Conservation (phyloP, 2,113 vertebrate species). For the Accipiter virgatus region DNA sequence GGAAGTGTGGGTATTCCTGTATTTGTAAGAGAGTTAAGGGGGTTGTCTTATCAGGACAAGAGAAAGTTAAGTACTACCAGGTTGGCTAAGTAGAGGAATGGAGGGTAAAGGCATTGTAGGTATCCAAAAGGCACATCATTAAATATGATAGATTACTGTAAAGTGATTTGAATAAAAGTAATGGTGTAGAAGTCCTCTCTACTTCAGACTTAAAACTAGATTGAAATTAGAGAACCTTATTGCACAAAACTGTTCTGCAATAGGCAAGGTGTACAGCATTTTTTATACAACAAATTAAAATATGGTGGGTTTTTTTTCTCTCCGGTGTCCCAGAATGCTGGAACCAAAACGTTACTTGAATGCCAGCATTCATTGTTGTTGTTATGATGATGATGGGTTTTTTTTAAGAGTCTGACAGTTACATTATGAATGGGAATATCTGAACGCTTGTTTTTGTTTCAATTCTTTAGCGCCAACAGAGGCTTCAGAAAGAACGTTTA, state of each 20-base stretch:
- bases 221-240: neutral
- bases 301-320: neutral
- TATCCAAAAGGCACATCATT: neutral
- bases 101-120: neutral
- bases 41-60: neutral
- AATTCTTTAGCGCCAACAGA: slow-evolving; percentile 87
- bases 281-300: neutral
- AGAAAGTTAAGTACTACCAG: neutral
- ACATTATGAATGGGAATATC: neutral
- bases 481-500: slow-evolving; percentile 92
- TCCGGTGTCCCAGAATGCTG: neutral
- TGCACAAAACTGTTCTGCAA: neutral
- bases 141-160: neutral
- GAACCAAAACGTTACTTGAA: neutral
- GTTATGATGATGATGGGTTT: too few species aligned
- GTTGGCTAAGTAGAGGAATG: neutral
- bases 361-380: neutral
- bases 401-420: neutral
- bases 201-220: neutral
- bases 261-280: neutral
- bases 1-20: neutral
- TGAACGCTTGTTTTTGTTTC: slow-evolving; percentile 9
- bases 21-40: neutral
- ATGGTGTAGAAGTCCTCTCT: neutral
- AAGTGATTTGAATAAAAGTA: neutral